These are phyloP conservation scores for Riparia riparia DNA, from an alignment of 2,113 vertebrate species.

Conservation along the genomic window DNA sequence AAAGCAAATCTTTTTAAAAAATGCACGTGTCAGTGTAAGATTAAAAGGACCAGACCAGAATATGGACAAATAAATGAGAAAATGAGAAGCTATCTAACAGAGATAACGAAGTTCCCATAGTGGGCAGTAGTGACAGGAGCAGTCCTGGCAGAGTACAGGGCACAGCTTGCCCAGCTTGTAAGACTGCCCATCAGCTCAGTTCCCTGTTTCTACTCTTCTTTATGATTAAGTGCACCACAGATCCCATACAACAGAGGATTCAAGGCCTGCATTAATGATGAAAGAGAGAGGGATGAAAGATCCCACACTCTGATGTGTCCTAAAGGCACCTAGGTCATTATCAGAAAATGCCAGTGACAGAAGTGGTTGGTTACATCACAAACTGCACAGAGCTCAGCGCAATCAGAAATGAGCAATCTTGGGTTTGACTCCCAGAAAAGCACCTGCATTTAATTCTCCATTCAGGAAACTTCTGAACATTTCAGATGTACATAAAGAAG, in stretches of 20 bases:
- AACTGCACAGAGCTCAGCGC: neutral
- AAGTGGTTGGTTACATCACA: neutral
- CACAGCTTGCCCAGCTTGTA: neutral
- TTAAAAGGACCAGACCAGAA: neutral
- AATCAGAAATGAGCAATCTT: neutral
- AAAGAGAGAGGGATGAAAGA: neutral
- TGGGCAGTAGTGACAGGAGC: neutral
- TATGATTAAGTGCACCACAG: neutral
- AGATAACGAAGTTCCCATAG: neutral
- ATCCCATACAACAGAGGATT: neutral
- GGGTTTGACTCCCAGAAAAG: neutral
- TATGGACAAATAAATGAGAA: neutral
- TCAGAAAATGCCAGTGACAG: neutral
- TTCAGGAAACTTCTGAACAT: neutral
- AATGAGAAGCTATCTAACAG: neutral
- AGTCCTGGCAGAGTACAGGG: neutral
- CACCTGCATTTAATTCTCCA: neutral
- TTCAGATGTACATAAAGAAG: neutral
- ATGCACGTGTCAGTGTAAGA: fast-evolving
- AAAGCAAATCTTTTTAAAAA: neutral
- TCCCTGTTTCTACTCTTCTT: neutral
- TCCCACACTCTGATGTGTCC: neutral
- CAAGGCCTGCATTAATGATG: neutral
- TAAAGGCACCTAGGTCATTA: neutral
- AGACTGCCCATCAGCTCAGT: neutral